Conservation (phyloP, 2,888 invertebrate genomes). For the Troides oblongomaculatus region DNA sequence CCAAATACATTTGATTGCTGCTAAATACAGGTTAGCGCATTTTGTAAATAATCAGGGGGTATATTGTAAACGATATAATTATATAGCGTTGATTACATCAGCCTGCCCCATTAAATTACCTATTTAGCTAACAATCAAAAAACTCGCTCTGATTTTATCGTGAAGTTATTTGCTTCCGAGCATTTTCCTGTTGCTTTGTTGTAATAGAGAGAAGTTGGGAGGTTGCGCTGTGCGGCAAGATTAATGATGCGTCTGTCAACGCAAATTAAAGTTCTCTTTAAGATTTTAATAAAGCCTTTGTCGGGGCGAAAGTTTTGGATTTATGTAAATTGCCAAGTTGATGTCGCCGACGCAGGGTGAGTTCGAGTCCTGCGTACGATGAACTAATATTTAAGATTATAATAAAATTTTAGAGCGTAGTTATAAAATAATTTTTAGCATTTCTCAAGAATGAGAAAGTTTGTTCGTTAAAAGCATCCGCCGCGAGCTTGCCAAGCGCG, state of each 20-base stretch:
- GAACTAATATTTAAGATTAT: no score
- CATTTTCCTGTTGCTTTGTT: constrained; percentile 41
- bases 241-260: constrained; percentile 68
- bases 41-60: no score
- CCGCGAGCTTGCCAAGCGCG: constrained; percentile 4
- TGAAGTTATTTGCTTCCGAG: constrained; percentile 40
- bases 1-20: no score
- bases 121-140: constrained; percentile 20
- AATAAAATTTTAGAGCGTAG: no score
- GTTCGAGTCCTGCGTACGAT: neutral
- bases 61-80: no score
- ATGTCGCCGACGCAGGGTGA: constrained; percentile 8
- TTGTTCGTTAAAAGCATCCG: no score
- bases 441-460: no score
- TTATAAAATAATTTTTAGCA: no score
- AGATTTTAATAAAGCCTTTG: constrained; percentile 70
- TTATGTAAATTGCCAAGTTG: constrained; percentile 65
- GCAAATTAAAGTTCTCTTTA: constrained; percentile 67
- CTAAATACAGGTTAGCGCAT: no score
- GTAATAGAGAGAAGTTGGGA: constrained; percentile 45
- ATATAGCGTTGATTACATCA: no score
- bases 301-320: constrained; percentile 57
- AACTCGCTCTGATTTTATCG: constrained; percentile 31
- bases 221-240: constrained; percentile 51
- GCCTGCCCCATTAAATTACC: constrained; percentile 31